Conservation (phyloP, 2,113 vertebrate species). For the Alexandromys fortis region DNA sequence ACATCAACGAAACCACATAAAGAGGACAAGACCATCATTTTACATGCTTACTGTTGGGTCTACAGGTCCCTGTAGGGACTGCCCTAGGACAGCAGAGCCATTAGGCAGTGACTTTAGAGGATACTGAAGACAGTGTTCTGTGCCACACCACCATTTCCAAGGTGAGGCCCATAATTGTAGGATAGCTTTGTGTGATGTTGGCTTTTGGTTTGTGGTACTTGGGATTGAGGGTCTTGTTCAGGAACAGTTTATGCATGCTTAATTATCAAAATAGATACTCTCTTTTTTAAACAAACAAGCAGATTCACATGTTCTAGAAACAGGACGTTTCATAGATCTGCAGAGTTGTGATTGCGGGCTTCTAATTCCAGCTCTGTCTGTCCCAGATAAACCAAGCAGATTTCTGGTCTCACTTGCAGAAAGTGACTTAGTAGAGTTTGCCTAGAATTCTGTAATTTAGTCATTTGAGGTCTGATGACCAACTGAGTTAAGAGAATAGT, state of each 20-base stretch:
- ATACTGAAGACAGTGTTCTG: not conserved
- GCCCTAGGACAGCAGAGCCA: not conserved
- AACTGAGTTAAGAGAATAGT: not conserved
- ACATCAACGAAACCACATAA: not conserved
- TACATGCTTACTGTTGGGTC: not conserved
- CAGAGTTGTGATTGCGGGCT: not conserved
- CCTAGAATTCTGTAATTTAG: not conserved
- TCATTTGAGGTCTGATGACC: not conserved
- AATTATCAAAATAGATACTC: not conserved
- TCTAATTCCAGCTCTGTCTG: not conserved
- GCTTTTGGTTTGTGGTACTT: not conserved
- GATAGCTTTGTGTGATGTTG: not conserved
- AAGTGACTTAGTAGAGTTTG: not conserved
- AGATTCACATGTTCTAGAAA: not conserved
- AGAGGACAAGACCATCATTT: not conserved
- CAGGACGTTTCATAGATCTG: not conserved
- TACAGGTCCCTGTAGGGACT: not conserved
- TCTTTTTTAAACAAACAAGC: not conserved
- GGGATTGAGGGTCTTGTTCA: not conserved
- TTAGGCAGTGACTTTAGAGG: not conserved
- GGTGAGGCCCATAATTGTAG: not conserved
- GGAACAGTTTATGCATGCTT: not conserved
- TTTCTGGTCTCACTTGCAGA: not conserved
- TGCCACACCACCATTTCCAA: not conserved
- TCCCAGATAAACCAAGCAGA: constrained; percentile 1